A percentile compares a stretch with the other conserved stretches of the same genome.
Conservation (phyloP, 2,797 vertebrate genomes). For the Coccyzus lansbergi region DNA sequence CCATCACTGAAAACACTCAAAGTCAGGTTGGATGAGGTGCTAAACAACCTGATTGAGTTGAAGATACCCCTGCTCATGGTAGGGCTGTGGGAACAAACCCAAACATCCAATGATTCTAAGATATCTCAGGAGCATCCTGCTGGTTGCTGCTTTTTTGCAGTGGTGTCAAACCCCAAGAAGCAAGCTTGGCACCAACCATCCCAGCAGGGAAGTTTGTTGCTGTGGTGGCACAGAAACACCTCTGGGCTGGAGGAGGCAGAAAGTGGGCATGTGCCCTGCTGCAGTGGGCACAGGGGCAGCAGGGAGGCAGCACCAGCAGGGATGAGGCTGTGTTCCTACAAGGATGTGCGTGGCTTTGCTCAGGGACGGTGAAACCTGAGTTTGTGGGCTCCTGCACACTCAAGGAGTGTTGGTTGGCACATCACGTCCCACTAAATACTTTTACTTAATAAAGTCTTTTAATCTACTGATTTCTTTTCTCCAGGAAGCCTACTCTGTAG, state of each 20-base stretch:
- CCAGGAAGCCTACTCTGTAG: conserved; percentile 97
- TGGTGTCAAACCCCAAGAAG: rapidly evolving
- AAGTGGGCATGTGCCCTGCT: background rate
- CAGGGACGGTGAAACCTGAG: rapidly evolving
- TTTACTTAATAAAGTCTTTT: background rate
- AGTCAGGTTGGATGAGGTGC: background rate
- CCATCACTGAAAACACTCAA: no score
- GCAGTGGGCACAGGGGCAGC: background rate
- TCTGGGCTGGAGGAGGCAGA: no score
- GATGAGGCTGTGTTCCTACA: background rate
- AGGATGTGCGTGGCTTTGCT: no score
- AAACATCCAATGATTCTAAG: background rate
- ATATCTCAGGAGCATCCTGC: background rate
- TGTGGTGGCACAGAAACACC: background rate
- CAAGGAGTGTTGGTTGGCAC: rapidly evolving
- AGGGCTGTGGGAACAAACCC: no score
- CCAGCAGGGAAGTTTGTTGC: background rate
- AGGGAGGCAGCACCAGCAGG: no score
- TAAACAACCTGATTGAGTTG: background rate
- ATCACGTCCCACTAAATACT: background rate
- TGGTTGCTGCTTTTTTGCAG: background rate
- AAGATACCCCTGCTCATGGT: rapidly evolving
- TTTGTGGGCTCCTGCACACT: rapidly evolving
- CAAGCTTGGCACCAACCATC: background rate
- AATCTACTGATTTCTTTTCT: background rate